Base-by-base conservation (phyloP, 1,140 invertebrate species). In the Potamilus streckersoni region DNA sequence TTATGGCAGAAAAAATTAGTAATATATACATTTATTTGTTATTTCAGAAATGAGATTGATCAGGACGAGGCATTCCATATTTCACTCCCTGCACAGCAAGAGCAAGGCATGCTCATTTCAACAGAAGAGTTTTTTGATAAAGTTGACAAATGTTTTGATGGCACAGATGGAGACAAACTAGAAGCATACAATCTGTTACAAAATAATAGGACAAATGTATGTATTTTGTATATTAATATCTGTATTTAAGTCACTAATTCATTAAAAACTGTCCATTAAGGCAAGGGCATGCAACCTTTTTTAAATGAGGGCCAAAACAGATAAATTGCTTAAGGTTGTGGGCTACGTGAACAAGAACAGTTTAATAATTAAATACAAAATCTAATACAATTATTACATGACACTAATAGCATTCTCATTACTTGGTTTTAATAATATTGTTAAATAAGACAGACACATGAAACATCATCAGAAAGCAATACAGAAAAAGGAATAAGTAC, bases 121-220 rank as follows among this genome's bases (percentile, higher is more conserved):
- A 73, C 57, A 23, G 56, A 65, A 56, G 76, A 80, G 5, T 58
- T 84, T 17, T 84, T 79, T 63, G 27, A 17, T 58, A 65, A 80
- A 62, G 76, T 82, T 49, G 82, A 84, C 58, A 69, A 74, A 62
- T 59, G 79, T 3, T 38, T 84, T 31, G 81, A 82, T 55, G 82
- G 82, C 5, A 69, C 59, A 49, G 79, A 82, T 72, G 77, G 68
- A 23, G 79, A 84, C 27, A 84, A 82, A 73, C 19, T 78, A 56
- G 74, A 74, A 61, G 81, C 81, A 62, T 82, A 70, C 70, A 63
- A 78, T n/a, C 63, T 82, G 70, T 71, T 82, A 15, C 63, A 71
- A 64, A 74, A 64, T 20, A 79, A 79, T 59, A 69, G 67, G 72
- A 60, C 58, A 59, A 76, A 74, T 31, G 74, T 81, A 63, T 65